Evolutionary conservation across 2,888 invertebrate genomes (phyloP), one percentile per base, ranked within the genome.

Genomic region (Steinernema scapterisci): DNA sequence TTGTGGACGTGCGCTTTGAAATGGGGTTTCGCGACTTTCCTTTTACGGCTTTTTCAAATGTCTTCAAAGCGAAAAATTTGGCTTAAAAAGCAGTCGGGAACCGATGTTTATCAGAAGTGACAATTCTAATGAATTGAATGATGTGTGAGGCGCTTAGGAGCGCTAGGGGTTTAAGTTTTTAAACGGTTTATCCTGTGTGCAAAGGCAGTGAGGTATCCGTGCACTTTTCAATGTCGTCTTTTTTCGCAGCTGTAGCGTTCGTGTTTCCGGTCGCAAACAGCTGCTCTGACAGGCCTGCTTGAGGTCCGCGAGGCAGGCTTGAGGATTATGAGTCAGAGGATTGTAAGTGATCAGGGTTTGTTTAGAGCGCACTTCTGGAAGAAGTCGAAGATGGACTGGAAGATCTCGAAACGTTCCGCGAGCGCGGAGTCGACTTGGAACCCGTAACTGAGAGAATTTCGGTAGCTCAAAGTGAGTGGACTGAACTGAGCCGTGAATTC

Each of bases 401-500:
- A 31, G 31, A 25, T 1, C 38, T 63, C 16, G 63, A 63, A 27
- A 63, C 31, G 31, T 63, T 27, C 5, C 63, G 63, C 7, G 63
- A 63, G 16, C 11, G 63, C 11, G 63, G 63, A 1, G 63, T 63
- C 1, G 63, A 63, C 19, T 25, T 63, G 31, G 63, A 63, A 19
- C 63, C 63, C 31, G 27, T 63, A 16, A 63, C 38, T 5, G 31
- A 13, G 27, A 21, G 63, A 21, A 63, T 63, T 31, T 63, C 63
- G 16, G 31, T 31, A 1, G 16, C 31, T 16, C 63, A 63, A 16
- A 25, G 63, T 7, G 63, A 63, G 16, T 63, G 63, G 63, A 63
- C 63, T 2, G 63, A 63, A 31, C 63, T 63, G 25, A 63, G n/a
- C 63, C 27, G 63, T 13, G 63, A 63, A 25, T 63, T 63, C 63